Conservation (phyloP, 2,113 vertebrate genomes). For the Hippocampus comes region DNA sequence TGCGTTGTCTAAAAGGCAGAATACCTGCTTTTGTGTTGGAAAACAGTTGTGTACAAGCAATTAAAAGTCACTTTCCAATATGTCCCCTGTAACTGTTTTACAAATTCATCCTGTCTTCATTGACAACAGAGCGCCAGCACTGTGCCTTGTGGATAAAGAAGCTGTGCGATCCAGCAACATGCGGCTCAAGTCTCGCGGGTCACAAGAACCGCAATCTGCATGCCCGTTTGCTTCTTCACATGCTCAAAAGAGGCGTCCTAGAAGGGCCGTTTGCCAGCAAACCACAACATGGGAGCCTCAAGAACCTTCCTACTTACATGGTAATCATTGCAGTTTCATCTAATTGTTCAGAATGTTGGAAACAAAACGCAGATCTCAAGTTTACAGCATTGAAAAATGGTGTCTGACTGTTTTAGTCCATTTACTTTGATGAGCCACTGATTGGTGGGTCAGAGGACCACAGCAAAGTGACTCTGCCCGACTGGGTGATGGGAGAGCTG, state of each 20-base stretch:
- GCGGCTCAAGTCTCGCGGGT: constrained; percentile 73
- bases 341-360: no score
- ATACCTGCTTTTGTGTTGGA: no score
- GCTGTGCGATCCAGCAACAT: constrained; percentile 79
- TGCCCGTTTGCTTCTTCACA: constrained; percentile 83
- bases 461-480: constrained; percentile 66
- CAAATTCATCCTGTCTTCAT: not conserved
- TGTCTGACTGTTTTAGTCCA: constrained; percentile 67
- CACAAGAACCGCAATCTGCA: constrained; percentile 87
- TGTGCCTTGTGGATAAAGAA: constrained; percentile 94
- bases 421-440: constrained; percentile 86
- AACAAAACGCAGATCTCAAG: not conserved
- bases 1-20: no score
- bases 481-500: constrained; percentile 81
- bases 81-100: not conserved
- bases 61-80: not conserved
- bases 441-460: constrained; percentile 36
- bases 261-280: constrained; percentile 83
- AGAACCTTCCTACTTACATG: constrained; percentile 85
- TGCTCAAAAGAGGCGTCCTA: constrained; percentile 82
- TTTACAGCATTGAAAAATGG: not conserved
- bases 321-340: constrained; percentile 52
- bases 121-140: constrained; percentile 76
- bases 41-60: not conserved
- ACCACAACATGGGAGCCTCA: constrained; percentile 82